These are phyloP conservation scores for Augochlora pura DNA, from an alignment of 1,140 invertebrate species.

Conservation along the genomic window DNA sequence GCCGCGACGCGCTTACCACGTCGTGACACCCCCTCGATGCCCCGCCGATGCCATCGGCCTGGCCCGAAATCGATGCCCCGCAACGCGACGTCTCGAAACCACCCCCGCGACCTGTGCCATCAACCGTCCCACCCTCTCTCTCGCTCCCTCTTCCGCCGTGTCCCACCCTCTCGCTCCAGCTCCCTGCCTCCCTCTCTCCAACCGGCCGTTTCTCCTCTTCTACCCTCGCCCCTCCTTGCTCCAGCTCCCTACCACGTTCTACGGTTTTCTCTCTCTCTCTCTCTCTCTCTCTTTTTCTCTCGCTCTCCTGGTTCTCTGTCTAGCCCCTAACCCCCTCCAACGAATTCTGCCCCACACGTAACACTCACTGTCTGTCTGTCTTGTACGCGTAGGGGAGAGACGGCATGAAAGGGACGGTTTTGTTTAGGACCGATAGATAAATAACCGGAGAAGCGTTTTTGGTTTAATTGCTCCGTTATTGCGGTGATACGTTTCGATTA, in stretches of 20 bases:
- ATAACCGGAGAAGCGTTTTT: too few relatives aligned
- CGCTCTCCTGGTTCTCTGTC: neutral
- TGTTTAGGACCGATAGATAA: too few relatives aligned
- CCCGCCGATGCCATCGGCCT: conserved; percentile 64
- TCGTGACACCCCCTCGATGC: conserved; percentile 51
- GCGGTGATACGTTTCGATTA: too few relatives aligned
- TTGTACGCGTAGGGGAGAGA: conserved; percentile 8
- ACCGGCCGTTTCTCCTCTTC: too few relatives aligned
- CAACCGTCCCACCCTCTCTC: conserved; percentile 32
- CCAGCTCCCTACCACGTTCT: conserved; percentile 56
- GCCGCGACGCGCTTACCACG: conserved; percentile 50
- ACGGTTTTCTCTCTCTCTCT: neutral
- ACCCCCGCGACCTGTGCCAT: conserved; percentile 65
- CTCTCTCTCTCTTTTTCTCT: neutral
- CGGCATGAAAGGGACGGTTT: too few relatives aligned
- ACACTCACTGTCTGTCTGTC: neutral
- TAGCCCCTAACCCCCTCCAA: too few relatives aligned
- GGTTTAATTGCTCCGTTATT: too few relatives aligned
- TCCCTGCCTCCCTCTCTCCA: neutral
- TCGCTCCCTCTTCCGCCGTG: neutral
- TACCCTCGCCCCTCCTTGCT: too few relatives aligned
- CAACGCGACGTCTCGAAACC: conserved; percentile 65
- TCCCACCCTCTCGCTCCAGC: too few relatives aligned
- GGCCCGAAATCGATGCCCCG: conserved; percentile 65
- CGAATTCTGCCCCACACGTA: neutral